A percentile compares a stretch with the other conserved stretches of the same genome.
Evolutionary conservation across 1,140 invertebrate species (phyloP).

Genomic region (Whitmania pigra): DNA sequence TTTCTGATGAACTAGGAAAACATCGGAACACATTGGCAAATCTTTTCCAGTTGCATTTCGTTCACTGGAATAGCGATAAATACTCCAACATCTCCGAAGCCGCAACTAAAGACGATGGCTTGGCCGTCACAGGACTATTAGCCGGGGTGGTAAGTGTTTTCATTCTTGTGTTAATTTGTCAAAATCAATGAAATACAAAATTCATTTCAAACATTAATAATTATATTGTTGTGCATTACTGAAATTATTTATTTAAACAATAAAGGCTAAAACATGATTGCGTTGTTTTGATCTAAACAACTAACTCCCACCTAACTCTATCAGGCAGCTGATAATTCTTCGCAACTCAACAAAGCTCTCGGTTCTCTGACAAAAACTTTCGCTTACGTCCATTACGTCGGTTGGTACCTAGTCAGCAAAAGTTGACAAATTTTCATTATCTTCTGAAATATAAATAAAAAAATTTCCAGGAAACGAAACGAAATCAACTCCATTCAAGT

Average conservation of each 20-base stretch:
- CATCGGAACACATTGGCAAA: background rate
- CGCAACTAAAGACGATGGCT: constrained; percentile 56
- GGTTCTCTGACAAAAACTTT: background rate
- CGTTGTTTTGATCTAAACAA: too few relatives aligned
- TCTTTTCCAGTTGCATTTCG: constrained; percentile 70
- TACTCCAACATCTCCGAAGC: constrained; percentile 69
- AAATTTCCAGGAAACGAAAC: constrained; percentile 3
- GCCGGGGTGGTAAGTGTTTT: constrained; percentile 48
- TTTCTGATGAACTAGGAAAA: background rate
- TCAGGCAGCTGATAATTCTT: background rate
- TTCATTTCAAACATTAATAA: background rate
- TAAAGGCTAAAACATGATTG: background rate
- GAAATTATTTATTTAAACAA: background rate
- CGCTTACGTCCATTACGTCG: background rate
- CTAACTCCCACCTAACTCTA: too few relatives aligned
- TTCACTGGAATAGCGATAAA: constrained; percentile 80
- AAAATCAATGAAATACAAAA: background rate
- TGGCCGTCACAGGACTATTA: constrained; percentile 57
- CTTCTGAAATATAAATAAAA: background rate
- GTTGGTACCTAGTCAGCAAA: background rate
- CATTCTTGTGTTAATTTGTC: background rate
- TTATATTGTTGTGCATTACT: background rate
- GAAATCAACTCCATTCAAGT: background rate
- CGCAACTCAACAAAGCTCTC: background rate
- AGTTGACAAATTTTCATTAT: background rate